Base-by-base conservation (phyloP, 2,113 vertebrate species). In the Vimba vimba region DNA sequence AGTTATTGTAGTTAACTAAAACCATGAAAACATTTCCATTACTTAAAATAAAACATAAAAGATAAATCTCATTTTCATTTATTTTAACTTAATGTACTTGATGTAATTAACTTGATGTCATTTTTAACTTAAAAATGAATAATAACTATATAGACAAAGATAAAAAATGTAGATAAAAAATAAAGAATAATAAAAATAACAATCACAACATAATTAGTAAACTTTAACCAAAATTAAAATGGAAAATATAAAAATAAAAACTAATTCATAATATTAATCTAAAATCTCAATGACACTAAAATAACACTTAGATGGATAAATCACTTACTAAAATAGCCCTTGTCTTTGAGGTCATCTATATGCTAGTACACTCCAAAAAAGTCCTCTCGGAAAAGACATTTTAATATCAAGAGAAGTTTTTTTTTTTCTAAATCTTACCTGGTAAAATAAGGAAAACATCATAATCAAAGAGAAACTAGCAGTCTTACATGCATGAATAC, bases 381-480 rank as follows among this genome's bases (percentile, higher is more conserved):
- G 17, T 36, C 17, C 15, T 36, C 66, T 69, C 36, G 11, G 17
- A 69, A 69, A 69, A 36, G 1, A 33, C 0, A 36, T 36, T 36
- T 64, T 66, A 3, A 66, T 17, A 33, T 36, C 19, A 69, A 69
- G 33, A 69, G 6, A 2, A 30, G 62, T 33, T 69, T 68, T 66
- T 66, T 60, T 25, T 33, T 68, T 30, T 1, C 33, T 33, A 19
- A 5, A 27, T 47, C 71, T 75, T 25, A 47, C 23, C 21, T 7
- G 23, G n/a, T 75, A 74, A 71, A 71, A 74, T 74, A 45, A 45
- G 64, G 6, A 17, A 30, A 68, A 68, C 25, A 68, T 68, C 64
- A 33, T 33, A 30, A 30, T 68, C 27, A 64, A n/a, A 27, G 60
- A 11, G 23, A 66, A 15, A 7, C 13, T 33, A 30, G 13, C 64